These are phyloP conservation scores for Schrankia costaestrigalis DNA, from an alignment of 2,888 invertebrate species.

Conservation along the genomic window DNA sequence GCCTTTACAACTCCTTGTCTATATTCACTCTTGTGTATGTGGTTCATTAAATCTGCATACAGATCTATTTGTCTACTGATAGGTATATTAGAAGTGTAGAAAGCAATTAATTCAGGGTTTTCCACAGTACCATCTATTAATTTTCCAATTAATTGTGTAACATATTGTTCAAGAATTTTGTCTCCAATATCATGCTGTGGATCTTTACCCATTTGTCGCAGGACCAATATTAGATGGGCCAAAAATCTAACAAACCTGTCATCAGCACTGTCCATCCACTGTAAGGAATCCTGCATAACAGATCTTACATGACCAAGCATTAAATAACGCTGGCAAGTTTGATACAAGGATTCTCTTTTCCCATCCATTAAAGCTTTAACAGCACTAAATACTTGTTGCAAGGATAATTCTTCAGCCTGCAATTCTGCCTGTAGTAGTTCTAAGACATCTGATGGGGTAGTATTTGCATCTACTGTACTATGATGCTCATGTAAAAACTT, in stretches of 20 bases:
- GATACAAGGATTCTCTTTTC: conserved; percentile 84
- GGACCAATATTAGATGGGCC: conserved; percentile 91
- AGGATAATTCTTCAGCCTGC: conserved; percentile 57
- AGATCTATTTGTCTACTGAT: conserved; percentile 69
- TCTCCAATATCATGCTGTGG: conserved; percentile 86
- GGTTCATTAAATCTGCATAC: conserved; percentile 86
- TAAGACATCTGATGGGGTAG: conserved; percentile 61
- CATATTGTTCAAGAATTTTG: conserved; percentile 87
- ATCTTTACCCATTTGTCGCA: conserved; percentile 88
- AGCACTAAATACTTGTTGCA: conserved; percentile 67
- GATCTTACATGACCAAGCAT: conserved; percentile 90
- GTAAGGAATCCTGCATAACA: conserved; percentile 85
- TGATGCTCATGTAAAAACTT: conserved; percentile 75
- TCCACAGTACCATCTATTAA: conserved; percentile 75
- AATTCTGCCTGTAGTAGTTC: conserved; percentile 65
- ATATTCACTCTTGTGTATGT: conserved; percentile 83
- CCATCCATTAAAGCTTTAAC: conserved; percentile 72
- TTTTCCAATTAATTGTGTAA: conserved; percentile 84
- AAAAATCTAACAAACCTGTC: conserved; percentile 87
- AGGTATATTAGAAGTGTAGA: conserved; percentile 91
- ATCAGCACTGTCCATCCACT: conserved; percentile 81
- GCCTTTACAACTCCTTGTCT: conserved; percentile 84
- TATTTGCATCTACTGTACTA: conserved; percentile 66
- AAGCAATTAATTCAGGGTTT: conserved; percentile 90
- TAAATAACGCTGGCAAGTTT: conserved; percentile 90